Evolutionary conservation across 2,888 invertebrate genomes (phyloP).

Genomic region (Elmis aenea): DNA sequence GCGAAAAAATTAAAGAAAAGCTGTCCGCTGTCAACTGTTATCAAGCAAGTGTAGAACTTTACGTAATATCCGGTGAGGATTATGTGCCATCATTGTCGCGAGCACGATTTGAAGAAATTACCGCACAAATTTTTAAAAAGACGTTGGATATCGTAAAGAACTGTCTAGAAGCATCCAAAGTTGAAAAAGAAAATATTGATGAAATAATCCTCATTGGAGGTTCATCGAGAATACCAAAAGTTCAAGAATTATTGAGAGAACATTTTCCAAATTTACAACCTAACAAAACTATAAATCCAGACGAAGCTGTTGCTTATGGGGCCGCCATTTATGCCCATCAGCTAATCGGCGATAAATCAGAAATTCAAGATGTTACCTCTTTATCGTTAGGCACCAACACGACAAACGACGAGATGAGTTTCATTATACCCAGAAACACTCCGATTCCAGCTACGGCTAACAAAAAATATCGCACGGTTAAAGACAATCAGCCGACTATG

Average conservation of each 20-base stretch:
- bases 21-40: slow-evolving; percentile 18
- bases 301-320: slow-evolving; percentile 32
- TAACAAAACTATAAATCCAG: slow-evolving; percentile 27
- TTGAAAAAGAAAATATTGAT: slow-evolving; percentile 23
- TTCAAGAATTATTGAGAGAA: slow-evolving; percentile 21
- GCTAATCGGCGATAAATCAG: too few species aligned
- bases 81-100: slow-evolving; percentile 14
- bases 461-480: slow-evolving; percentile 9
- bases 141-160: slow-evolving; percentile 22
- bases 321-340: too few species aligned
- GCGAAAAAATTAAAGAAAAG: slow-evolving; percentile 21
- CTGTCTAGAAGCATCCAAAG: slow-evolving; percentile 20
- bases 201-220: slow-evolving; percentile 32
- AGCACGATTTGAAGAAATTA: too few species aligned
- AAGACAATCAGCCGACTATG: slow-evolving; percentile 18
- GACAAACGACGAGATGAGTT: slow-evolving; percentile 18
- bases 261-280: slow-evolving; percentile 24
- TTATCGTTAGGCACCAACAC: slow-evolving; percentile 27
- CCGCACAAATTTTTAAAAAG: slow-evolving; percentile 26
- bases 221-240: slow-evolving; percentile 30
- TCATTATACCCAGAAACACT: slow-evolving; percentile 26
- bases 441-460: slow-evolving; percentile 15
- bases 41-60: slow-evolving; percentile 10
- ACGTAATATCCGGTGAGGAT: slow-evolving; percentile 2
- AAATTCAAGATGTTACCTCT: slow-evolving; percentile 28